These are phyloP conservation scores for Cartodere bifasciata DNA, from an alignment of 2,888 invertebrate genomes.

Conservation along the genomic window DNA sequence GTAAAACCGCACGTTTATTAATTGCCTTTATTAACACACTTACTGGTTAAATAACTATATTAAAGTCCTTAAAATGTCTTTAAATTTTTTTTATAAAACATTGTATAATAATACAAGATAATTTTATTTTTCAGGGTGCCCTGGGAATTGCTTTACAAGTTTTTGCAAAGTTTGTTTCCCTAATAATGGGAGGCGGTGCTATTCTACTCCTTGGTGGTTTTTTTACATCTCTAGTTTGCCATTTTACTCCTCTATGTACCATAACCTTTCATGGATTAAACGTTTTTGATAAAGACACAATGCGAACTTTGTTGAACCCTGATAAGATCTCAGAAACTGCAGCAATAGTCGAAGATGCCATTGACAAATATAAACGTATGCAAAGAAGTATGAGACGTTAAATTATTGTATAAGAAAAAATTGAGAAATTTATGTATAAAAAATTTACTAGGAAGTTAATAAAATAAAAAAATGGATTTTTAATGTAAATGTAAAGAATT, in stretches of 20 bases:
- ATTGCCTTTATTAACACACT: no score
- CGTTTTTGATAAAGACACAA: conserved; percentile 35
- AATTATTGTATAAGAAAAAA: no score
- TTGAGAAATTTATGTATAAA: no score
- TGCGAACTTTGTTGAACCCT: conserved; percentile 44
- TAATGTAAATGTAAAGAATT: no score
- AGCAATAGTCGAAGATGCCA: conserved; percentile 46
- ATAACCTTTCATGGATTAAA: conserved; percentile 39
- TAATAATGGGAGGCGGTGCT: conserved; percentile 32
- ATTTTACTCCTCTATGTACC: conserved; percentile 48
- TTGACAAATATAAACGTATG: conserved; percentile 43
- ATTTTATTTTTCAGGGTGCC: conserved; percentile 7
- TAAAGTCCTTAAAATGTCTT: no score
- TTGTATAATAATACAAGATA: background rate
- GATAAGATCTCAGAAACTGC: conserved; percentile 46
- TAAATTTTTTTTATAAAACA: background rate
- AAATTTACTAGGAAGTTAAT: no score
- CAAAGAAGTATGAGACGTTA: conserved; percentile 18
- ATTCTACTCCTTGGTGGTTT: conserved; percentile 41
- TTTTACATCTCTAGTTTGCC: conserved; percentile 45
- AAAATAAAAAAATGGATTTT: no score
- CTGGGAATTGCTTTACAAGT: conserved; percentile 4
- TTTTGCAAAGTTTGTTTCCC: conserved; percentile 8
- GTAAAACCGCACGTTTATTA: no score
- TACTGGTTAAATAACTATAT: no score